phyloP scores from a whole-genome alignment of 2,888 invertebrate species.

The Sarcophaga rosellei region DNA sequence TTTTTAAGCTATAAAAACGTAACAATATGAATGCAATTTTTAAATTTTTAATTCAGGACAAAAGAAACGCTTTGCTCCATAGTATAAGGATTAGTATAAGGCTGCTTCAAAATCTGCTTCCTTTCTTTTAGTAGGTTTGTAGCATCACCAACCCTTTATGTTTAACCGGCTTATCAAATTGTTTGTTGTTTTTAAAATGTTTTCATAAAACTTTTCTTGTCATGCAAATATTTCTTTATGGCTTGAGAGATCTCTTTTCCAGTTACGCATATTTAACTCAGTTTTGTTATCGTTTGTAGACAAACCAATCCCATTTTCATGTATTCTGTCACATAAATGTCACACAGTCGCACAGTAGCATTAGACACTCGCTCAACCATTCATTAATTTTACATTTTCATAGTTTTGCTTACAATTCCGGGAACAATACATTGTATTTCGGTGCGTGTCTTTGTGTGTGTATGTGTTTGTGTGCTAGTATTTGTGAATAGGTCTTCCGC shows the following conservation, averaged over 20 bases:
- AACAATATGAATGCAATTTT: too few species aligned
- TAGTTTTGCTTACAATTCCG: not conserved
- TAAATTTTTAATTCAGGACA: too few species aligned
- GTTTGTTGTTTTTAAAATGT: not conserved
- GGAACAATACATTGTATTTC: not conserved
- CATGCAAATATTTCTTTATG: not conserved
- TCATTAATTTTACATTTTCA: slow-evolving; percentile 34
- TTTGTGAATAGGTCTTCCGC: not conserved
- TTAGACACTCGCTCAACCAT: not conserved
- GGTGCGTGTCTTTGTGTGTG: not conserved
- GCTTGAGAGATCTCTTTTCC: not conserved
- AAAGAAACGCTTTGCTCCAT: too few species aligned
- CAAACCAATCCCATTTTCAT: not conserved
- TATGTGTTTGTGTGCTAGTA: not conserved
- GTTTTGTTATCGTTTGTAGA: not conserved
- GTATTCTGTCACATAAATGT: not conserved
- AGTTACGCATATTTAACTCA: not conserved
- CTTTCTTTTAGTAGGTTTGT: too few species aligned
- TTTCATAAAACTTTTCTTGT: not conserved
- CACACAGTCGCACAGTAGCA: too few species aligned
- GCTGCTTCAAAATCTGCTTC: too few species aligned
- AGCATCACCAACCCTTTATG: not conserved
- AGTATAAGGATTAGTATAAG: too few species aligned
- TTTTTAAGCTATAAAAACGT: too few species aligned
- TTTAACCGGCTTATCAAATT: not conserved